phyloP scores from a whole-genome alignment of 1,140 invertebrate genomes.

The Periplaneta americana region DNA sequence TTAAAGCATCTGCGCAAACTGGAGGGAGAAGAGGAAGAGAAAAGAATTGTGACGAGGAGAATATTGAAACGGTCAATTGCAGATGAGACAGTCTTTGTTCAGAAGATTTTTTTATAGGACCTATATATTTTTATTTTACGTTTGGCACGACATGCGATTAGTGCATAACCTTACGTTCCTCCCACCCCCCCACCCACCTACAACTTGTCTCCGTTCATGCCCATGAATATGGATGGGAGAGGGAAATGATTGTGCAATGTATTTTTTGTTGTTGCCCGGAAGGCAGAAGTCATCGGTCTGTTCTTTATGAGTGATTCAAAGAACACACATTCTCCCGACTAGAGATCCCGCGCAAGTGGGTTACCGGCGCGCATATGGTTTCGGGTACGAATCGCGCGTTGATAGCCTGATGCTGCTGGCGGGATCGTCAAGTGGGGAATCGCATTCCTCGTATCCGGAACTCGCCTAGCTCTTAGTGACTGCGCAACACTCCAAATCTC shows the following conservation, averaged over 20 bases:
- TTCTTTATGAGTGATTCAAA: background rate
- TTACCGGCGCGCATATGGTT: background rate
- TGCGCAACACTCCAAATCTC: too few relatives aligned
- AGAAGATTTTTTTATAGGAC: too few relatives aligned
- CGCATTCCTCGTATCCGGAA: background rate
- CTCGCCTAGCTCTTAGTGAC: too few relatives aligned
- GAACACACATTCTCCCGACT: background rate
- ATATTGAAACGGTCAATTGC: background rate
- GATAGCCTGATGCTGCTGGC: background rate
- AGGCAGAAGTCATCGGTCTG: background rate
- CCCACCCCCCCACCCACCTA: background rate
- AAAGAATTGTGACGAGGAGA: background rate
- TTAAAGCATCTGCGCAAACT: background rate
- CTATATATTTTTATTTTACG: background rate
- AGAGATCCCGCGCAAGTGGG: background rate
- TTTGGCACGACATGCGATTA: background rate
- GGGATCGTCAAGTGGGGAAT: background rate
- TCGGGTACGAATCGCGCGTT: background rate
- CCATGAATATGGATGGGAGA: background rate
- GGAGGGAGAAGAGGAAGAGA: background rate
- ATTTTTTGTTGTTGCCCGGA: background rate
- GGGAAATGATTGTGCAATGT: background rate
- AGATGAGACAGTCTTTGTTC: background rate
- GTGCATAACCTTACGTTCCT: background rate
- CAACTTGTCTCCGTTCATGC: background rate